Percentiles rank a stretch among this genome's conserved stretches.
phyloP scores from a whole-genome alignment of 2,888 invertebrate genomes.

The Acrobasis consociella region DNA sequence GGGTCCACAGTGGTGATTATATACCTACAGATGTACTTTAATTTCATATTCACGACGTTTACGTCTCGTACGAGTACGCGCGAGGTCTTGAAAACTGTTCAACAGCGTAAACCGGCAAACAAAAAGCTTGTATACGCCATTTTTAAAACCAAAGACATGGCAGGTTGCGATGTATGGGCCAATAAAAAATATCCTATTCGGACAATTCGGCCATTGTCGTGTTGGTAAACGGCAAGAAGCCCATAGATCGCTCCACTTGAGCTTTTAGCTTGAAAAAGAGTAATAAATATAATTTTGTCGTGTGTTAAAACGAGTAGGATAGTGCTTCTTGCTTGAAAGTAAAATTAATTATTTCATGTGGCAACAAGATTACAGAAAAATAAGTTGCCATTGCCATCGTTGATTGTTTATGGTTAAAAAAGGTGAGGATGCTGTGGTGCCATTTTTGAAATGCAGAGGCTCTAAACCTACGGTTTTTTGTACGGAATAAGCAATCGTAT shows the following conservation, averaged over 20 bases:
- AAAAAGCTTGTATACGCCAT: constrained; percentile 85
- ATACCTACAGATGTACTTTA: constrained; percentile 82
- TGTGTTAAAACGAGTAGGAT: constrained; percentile 78
- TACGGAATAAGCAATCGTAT: too few relatives aligned
- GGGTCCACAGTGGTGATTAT: constrained; percentile 76
- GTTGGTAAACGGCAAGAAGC: constrained; percentile 82
- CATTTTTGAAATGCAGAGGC: too few relatives aligned
- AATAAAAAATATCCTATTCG: constrained; percentile 81
- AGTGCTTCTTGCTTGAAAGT: constrained; percentile 52
- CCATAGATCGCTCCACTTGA: constrained; percentile 81
- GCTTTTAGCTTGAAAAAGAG: constrained; percentile 79
- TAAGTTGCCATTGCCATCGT: constrained; percentile 9
- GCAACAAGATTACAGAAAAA: constrained; percentile 41
- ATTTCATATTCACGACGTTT: constrained; percentile 81
- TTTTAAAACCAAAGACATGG: constrained; percentile 84
- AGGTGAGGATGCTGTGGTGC: not conserved
- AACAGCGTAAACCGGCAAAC: constrained; percentile 83
- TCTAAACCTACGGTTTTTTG: too few relatives aligned
- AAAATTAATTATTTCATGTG: constrained; percentile 51
- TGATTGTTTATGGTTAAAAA: not conserved
- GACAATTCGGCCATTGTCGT: constrained; percentile 83
- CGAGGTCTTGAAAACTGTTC: constrained; percentile 74
- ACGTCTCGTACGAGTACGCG: constrained; percentile 65
- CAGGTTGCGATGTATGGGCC: constrained; percentile 79
- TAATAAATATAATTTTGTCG: constrained; percentile 75